Conservation (phyloP, 2,113 vertebrate species). For the Pteruthius melanotis region DNA sequence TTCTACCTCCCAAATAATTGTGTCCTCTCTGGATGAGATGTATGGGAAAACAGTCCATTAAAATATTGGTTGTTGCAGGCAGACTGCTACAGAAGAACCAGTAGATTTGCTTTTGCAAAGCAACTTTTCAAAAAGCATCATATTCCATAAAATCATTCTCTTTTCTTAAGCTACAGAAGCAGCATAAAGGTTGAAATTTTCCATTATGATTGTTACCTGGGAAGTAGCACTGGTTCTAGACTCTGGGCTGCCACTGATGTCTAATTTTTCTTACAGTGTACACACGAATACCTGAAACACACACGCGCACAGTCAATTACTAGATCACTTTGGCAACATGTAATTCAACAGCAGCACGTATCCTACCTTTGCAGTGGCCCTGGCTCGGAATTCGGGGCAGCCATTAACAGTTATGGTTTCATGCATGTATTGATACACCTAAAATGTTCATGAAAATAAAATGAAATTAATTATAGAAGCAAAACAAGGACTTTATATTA, state of each 20-base stretch:
- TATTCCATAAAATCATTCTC: constrained; percentile 77
- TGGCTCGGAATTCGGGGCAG: constrained; percentile 96
- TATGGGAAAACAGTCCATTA: constrained; percentile 29
- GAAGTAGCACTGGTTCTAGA: constrained; percentile 85
- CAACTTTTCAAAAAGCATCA: constrained; percentile 55
- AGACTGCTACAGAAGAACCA: constrained; percentile 54
- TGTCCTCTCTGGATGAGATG: not conserved
- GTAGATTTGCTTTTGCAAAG: constrained; percentile 74
- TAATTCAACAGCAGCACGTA: constrained; percentile 65
- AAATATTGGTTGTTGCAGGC: constrained; percentile 28
- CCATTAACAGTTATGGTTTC: constrained; percentile 98
- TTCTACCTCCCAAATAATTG: not conserved
- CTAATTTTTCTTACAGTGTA: constrained; percentile 87
- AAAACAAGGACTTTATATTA: constrained; percentile 16
- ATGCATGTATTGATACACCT: constrained; percentile 99
- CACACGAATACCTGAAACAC: constrained; percentile 87
- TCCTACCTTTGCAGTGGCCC: constrained; percentile 97
- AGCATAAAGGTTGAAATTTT: constrained; percentile 82
- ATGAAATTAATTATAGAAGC: constrained; percentile 48
- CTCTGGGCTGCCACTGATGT: constrained; percentile 87
- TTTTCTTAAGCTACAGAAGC: constrained; percentile 84
- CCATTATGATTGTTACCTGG: constrained; percentile 82
- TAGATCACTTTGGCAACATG: constrained; percentile 66
- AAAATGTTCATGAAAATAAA: constrained; percentile 69
- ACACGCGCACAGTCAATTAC: constrained; percentile 85